A percentile compares a stretch with the other conserved stretches of the same genome.
Evolutionary conservation across 2,797 vertebrate species (phyloP).

Genomic region (Heterohyrax brucei): DNA sequence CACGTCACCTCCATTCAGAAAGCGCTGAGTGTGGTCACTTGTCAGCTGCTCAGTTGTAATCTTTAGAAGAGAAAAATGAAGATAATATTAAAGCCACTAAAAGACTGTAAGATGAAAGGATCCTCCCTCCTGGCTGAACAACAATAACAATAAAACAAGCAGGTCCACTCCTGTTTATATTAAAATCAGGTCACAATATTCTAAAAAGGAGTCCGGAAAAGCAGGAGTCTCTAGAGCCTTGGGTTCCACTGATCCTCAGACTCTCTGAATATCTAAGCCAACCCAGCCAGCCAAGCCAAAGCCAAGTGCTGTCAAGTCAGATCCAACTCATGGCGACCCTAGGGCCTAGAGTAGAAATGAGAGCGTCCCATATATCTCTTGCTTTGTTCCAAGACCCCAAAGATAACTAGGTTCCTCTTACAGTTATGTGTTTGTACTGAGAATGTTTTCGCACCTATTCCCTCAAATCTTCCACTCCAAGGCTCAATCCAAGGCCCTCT

Average conservation of each 20-base stretch:
- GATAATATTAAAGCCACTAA: neutral
- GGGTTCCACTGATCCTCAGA: neutral
- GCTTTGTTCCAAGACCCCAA: neutral
- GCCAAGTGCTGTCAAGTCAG: no score
- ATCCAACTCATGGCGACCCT: no score
- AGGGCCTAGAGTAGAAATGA: no score
- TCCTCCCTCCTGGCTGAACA: neutral
- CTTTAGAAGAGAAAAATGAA: slow-evolving; percentile 79
- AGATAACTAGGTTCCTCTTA: neutral
- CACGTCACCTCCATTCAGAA: slow-evolving; percentile 90
- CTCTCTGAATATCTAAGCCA: neutral
- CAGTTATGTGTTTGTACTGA: neutral
- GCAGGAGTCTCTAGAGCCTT: neutral
- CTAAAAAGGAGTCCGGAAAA: neutral
- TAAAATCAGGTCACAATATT: slow-evolving; percentile 51
- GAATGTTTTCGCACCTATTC: neutral
- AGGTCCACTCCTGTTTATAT: neutral
- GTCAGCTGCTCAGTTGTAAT: slow-evolving; percentile 91
- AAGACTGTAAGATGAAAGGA: neutral
- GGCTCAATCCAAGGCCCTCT: neutral
- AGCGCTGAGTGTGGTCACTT: slow-evolving; percentile 91
- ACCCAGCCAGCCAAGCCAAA: no score
- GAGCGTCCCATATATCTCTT: neutral
- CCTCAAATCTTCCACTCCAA: neutral
- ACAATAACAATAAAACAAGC: neutral